phyloP scores from a whole-genome alignment of 2,797 vertebrate species.

The Ctenosaura bakeri region DNA sequence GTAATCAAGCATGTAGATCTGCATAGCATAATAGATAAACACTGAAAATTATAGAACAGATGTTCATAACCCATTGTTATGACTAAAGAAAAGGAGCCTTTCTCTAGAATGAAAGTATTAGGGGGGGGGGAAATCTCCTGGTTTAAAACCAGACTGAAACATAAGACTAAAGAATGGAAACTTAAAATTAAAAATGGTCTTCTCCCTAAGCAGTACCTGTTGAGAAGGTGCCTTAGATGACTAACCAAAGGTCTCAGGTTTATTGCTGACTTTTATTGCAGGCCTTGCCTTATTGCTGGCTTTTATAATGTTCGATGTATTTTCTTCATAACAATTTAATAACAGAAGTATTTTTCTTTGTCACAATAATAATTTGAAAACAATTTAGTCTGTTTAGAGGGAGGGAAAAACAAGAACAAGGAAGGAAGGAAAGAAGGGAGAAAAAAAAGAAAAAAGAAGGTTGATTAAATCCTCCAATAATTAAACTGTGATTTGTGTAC shows the following conservation, averaged over 20 bases:
- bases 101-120: slow-evolving; percentile 8
- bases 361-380: slow-evolving; percentile 47
- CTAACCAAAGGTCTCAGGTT: slow-evolving; percentile 34
- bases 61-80: not conserved
- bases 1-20: no score
- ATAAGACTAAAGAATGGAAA: slow-evolving; percentile 33
- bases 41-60: no score
- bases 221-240: slow-evolving; percentile 55
- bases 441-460: not conserved
- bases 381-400: slow-evolving; percentile 54
- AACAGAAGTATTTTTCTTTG: slow-evolving; percentile 31
- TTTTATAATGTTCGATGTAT: slow-evolving; percentile 26
- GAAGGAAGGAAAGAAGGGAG: no score
- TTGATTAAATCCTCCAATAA: slow-evolving; percentile 48
- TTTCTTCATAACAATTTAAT: slow-evolving; percentile 22
- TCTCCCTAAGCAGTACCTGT: slow-evolving; percentile 29
- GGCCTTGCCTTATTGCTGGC: slow-evolving; percentile 54
- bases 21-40: no score
- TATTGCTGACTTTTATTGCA: slow-evolving; percentile 32
- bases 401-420: not conserved
- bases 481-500: slow-evolving; percentile 36
- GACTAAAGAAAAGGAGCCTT: not conserved
- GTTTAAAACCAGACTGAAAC: slow-evolving; percentile 44
- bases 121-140: not conserved
- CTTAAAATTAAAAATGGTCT: slow-evolving; percentile 2